These are phyloP conservation scores for Microctenopoma stevenorrisi DNA, from an alignment of 2,797 vertebrate genomes.

Conservation along the genomic window DNA sequence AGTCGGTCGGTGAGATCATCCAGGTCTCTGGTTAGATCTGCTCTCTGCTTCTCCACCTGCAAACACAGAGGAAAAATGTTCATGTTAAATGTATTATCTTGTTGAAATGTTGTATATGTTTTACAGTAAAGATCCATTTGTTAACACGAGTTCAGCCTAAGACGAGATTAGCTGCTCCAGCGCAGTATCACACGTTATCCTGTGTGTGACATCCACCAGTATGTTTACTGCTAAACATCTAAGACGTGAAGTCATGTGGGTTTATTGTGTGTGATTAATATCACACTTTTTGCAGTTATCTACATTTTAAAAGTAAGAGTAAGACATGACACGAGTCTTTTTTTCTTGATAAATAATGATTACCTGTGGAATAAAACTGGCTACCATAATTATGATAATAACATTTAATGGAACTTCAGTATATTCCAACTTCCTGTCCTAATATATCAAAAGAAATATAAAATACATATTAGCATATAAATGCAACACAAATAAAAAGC, in stretches of 20 bases:
- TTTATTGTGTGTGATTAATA: no score
- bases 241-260: neutral
- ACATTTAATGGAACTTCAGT: neutral
- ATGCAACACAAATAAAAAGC: constrained; percentile 13
- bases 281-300: no score
- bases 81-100: no score
- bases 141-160: no score
- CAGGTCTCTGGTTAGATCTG: constrained; percentile 84
- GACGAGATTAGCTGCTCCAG: constrained; percentile 28
- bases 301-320: no score
- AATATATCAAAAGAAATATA: neutral
- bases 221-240: neutral
- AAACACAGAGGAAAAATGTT: neutral
- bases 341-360: neutral
- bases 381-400: neutral
- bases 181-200: neutral
- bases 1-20: constrained; percentile 87
- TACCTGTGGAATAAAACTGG: neutral
- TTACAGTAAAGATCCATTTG: no score
- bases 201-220: neutral
- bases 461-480: neutral
- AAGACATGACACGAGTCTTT: no score
- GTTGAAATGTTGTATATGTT: no score
- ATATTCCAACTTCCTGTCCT: no score
- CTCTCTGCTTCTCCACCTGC: constrained; percentile 87